Base-by-base conservation (phyloP, 2,113 vertebrate genomes). In the Erpornis zantholeuca region DNA sequence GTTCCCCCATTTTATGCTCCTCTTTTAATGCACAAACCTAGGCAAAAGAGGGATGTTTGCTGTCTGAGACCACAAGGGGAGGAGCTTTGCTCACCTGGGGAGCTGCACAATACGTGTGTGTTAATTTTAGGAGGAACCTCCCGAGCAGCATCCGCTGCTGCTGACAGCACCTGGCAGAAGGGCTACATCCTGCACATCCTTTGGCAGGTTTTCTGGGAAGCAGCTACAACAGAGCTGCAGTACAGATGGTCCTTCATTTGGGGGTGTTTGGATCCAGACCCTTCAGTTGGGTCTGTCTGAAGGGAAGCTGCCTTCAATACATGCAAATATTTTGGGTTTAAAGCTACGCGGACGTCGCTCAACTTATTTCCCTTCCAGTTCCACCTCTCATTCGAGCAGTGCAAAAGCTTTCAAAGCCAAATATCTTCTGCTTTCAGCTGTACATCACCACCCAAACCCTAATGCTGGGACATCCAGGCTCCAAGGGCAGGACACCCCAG, bases 231-330 rank as follows among this genome's bases (percentile, higher is more conserved):
- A 81, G 64, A 90, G 52, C 79, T 70, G 20, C 64, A 45, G 71
- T 90, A 70, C 86, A 93, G 86, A 81, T 82, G 82, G 77, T 64
- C 83, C 73, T 95, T 93, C 86, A 71, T 96, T 84, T 86, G 80
- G 61, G 91, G 57, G 18, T 69, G 49, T 82, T 86, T 91, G 89
- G 28, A 92, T 91, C 49, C 73, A 85, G 79, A 69, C 42, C 54
- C 65, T 88, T 88, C 42, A 45, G 75, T 4, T 88, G 72, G 38
- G 88, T 81, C 77, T 78, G 40, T 72, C 77, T 95, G 69, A 91
- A 53, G 57, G 49, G 57, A 92, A 95, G 65, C 36, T 76, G 65
- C 73, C 49, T 84, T 84, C 44, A 69, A 87, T 57, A 87, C 35
- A 64, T 2, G 20, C 60, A 88, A 64, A 49, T 86, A 72, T 82